phyloP scores from a whole-genome alignment of 2,797 vertebrate species.

The Sebastolobus altivelis region DNA sequence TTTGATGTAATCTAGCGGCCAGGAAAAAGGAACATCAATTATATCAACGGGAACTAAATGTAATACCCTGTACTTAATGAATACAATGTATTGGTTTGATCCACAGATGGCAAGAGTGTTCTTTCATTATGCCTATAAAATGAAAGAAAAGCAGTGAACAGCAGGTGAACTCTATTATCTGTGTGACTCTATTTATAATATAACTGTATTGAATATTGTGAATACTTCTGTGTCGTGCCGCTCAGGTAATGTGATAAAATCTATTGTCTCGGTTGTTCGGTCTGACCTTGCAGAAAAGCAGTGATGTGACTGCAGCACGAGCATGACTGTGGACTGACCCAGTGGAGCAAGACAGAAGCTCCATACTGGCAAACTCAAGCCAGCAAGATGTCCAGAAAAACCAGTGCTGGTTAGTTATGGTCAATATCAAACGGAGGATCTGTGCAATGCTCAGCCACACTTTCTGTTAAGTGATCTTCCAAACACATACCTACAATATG shows the following conservation, averaged over 20 bases:
- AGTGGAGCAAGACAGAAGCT: not conserved
- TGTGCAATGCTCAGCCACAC: not conserved
- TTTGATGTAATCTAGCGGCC: constrained; percentile 12
- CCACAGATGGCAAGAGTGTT: not conserved
- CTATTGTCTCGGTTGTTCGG: not conserved
- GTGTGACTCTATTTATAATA: not conserved
- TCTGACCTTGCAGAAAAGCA: constrained; percentile 21
- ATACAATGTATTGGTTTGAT: constrained; percentile 1
- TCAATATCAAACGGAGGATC: not conserved
- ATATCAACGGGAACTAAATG: not conserved
- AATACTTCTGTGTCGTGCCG: not conserved
- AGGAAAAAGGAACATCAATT: not conserved
- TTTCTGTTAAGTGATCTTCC: not conserved
- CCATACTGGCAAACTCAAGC: constrained; percentile 11
- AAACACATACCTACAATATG: not conserved
- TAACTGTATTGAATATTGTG: not conserved
- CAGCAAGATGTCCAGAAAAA: not conserved
- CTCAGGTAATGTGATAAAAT: not conserved
- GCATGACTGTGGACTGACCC: constrained; percentile 3
- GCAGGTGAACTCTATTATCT: not conserved
- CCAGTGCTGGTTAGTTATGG: not conserved
- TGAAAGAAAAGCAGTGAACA: not conserved
- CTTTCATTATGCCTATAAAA: not conserved
- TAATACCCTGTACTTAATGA: constrained; percentile 4
- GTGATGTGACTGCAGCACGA: constrained; percentile 1